Evolutionary conservation across 2,888 invertebrate genomes (phyloP).

Genomic region (Epistrophe grossulariae): DNA sequence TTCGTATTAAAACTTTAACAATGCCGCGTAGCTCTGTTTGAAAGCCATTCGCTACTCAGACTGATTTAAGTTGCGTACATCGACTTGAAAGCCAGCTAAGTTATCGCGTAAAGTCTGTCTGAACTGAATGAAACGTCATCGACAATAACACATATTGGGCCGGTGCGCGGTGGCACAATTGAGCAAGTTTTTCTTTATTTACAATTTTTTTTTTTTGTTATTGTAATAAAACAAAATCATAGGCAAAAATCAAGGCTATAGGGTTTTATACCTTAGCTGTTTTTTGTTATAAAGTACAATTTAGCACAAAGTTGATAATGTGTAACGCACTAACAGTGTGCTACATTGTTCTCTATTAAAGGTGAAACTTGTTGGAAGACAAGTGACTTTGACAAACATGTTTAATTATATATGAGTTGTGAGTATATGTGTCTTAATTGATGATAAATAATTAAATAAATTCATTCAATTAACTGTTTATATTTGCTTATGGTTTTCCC

Average conservation of each 20-base stretch:
- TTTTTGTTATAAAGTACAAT: background rate
- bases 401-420: background rate
- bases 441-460: background rate
- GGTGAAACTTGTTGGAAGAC: background rate
- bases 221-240: slow-evolving; percentile 9
- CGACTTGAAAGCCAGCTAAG: slow-evolving; percentile 59
- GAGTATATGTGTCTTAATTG: background rate
- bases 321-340: too few relatives aligned
- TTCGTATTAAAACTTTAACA: slow-evolving; percentile 2
- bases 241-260: background rate
- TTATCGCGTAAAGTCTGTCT: slow-evolving; percentile 46
- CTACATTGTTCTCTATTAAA: too few relatives aligned
- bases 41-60: slow-evolving; percentile 58
- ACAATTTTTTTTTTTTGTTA: slow-evolving; percentile 22
- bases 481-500: background rate
- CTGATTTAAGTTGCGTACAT: slow-evolving; percentile 62
- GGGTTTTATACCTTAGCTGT: background rate
- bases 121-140: slow-evolving; percentile 54
- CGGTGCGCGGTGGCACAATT: background rate
- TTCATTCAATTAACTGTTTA: background rate
- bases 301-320: too few relatives aligned
- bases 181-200: slow-evolving; percentile 20
- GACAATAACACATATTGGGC: background rate
- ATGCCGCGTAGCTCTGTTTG: slow-evolving; percentile 46
- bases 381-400: background rate